Percentiles rank a stretch among this genome's conserved stretches.
These are phyloP conservation scores for Proales similis DNA, from an alignment of 1,140 invertebrate species.

Conservation along the genomic window DNA sequence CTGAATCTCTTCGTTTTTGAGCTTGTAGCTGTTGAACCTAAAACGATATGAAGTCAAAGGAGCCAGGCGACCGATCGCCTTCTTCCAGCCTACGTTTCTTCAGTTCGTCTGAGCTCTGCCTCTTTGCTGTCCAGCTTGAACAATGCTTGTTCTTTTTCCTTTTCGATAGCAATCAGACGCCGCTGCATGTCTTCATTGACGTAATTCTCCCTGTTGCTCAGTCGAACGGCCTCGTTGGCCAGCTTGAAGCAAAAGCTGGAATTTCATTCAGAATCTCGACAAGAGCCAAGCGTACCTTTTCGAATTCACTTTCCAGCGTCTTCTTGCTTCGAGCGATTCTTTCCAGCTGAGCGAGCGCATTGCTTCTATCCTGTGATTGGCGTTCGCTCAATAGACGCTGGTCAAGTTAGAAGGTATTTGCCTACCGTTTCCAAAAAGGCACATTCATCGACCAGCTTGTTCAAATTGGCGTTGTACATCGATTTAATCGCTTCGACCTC, in stretches of 20 bases:
- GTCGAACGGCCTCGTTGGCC: neutral
- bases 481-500: constrained; percentile 25
- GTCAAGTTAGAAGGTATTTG: neutral
- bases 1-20: constrained; percentile 12
- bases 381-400: neutral
- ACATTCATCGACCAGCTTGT: constrained; percentile 30
- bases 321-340: constrained; percentile 14
- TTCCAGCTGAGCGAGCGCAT: constrained; percentile 10
- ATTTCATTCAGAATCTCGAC: too few species aligned
- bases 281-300: neutral
- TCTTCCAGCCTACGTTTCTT: constrained; percentile 12
- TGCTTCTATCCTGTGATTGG: constrained; percentile 4
- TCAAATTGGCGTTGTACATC: constrained; percentile 31
- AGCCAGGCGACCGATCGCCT: too few species aligned
- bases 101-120: constrained; percentile 9
- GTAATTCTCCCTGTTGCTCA: constrained; percentile 12
- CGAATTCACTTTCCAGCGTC: constrained; percentile 25
- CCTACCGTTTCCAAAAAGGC: constrained; percentile 19
- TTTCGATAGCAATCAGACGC: constrained; percentile 1
- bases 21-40: constrained; percentile 25
- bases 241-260: too few species aligned
- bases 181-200: constrained; percentile 2
- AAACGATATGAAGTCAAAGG: too few species aligned
- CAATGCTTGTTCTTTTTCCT: constrained; percentile 33
- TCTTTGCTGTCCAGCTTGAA: constrained; percentile 20